Evolutionary conservation across 2,888 invertebrate species (phyloP).

Genomic region (Ichneumon xanthorius): DNA sequence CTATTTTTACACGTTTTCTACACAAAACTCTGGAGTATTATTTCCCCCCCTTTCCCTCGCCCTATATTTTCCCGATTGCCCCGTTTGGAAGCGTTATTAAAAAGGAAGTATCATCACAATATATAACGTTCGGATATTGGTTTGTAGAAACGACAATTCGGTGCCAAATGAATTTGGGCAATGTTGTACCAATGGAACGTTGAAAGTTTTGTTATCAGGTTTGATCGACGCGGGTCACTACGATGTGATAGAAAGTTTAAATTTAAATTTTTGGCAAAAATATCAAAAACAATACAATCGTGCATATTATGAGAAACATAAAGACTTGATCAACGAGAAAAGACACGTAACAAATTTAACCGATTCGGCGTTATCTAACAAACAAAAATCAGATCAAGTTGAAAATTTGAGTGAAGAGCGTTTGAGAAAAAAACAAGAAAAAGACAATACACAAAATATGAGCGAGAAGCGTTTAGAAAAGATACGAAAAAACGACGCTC

Average conservation of each 20-base stretch:
- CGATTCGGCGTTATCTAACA: not conserved
- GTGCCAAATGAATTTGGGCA: not conserved
- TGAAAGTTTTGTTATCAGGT: not conserved
- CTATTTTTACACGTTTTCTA: no score
- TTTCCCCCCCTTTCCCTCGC: no score
- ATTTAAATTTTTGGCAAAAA: conserved; percentile 4
- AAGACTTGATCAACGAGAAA: not conserved
- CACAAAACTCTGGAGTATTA: no score
- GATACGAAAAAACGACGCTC: no score
- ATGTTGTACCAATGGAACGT: not conserved
- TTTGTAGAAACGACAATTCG: not conserved
- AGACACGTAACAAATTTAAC: not conserved
- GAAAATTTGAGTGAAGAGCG: conserved; percentile 2
- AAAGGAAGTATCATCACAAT: no score
- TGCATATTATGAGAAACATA: not conserved
- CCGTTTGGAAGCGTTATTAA: no score
- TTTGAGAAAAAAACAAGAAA: conserved; percentile 1
- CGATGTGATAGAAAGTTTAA: not conserved
- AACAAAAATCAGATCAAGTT: conserved; percentile 2
- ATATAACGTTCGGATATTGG: conserved; percentile 1
- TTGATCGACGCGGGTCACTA: conserved; percentile 1
- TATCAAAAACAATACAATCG: not conserved
- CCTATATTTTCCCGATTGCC: no score
- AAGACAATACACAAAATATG: not conserved
- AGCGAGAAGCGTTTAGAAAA: not conserved